These are phyloP conservation scores for Corythoichthys haematopterus DNA, from an alignment of 2,113 vertebrate species.

Conservation along the genomic window DNA sequence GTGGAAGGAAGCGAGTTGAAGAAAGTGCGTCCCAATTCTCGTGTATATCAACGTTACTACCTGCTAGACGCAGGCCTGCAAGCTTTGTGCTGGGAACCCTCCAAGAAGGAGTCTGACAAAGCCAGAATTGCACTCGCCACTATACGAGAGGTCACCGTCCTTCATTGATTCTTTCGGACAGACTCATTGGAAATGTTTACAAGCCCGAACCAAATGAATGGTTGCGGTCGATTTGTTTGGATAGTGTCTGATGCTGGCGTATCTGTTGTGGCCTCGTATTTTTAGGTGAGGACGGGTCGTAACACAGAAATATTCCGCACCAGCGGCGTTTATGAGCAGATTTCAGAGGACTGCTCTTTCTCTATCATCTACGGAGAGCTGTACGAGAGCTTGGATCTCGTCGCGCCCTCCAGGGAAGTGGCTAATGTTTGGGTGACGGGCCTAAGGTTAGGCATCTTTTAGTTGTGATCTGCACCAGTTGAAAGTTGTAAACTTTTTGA, in stretches of 20 bases:
- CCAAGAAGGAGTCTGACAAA: slow-evolving; percentile 93
- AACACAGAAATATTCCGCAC: slow-evolving; percentile 93
- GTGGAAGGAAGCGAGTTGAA: slow-evolving; percentile 86
- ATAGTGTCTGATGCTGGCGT: neutral
- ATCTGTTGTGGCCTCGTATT: slow-evolving; percentile 10
- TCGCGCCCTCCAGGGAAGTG: slow-evolving; percentile 87
- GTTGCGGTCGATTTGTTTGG: slow-evolving; percentile 13
- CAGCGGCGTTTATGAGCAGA: slow-evolving; percentile 90
- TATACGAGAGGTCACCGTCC: slow-evolving; percentile 81
- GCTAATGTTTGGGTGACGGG: slow-evolving; percentile 95
- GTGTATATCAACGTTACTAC: slow-evolving; percentile 88
- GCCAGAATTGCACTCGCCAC: slow-evolving; percentile 85
- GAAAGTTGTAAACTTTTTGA: neutral
- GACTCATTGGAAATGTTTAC: neutral
- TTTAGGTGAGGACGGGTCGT: slow-evolving; percentile 81
- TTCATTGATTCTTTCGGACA: slow-evolving; percentile 8
- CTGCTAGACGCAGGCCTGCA: slow-evolving; percentile 88
- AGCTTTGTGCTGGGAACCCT: slow-evolving; percentile 89
- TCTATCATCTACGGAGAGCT: slow-evolving; percentile 90
- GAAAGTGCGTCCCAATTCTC: slow-evolving; percentile 87
- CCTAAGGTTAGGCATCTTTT: slow-evolving; percentile 71
- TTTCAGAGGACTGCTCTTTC: slow-evolving; percentile 92
- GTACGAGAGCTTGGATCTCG: slow-evolving; percentile 88
- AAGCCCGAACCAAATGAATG: neutral
- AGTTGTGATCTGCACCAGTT: neutral